Percentiles rank a stretch among this genome's conserved stretches.
Conservation (phyloP, 2,888 invertebrate species). For the Philonicus albiceps region DNA sequence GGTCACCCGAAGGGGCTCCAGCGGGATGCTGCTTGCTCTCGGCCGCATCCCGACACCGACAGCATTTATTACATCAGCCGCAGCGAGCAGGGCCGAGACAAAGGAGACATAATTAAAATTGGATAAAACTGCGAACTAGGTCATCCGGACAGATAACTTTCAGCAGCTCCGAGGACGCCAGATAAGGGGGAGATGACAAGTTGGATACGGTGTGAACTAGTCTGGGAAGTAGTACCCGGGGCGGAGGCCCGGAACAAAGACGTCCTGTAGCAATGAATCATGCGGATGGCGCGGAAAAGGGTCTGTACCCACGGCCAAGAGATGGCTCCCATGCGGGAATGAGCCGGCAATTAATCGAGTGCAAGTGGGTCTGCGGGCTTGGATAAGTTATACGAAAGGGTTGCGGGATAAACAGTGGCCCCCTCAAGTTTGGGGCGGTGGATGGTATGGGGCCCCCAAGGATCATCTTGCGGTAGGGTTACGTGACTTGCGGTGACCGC, state of each 20-base stretch:
- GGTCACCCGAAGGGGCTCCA: not conserved
- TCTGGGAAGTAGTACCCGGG: not conserved
- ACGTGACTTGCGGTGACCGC: not conserved
- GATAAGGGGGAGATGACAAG: conserved; percentile 32
- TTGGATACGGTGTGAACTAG: conserved; percentile 30
- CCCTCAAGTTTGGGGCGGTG: not conserved
- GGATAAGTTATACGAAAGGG: conserved; percentile 6
- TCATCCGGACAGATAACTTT: conserved; percentile 38
- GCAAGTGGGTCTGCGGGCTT: not conserved
- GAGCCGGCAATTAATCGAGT: conserved; percentile 25
- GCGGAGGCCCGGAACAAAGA: not conserved
- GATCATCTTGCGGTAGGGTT: not conserved
- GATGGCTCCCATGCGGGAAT: not conserved
- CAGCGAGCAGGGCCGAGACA: conserved; percentile 4
- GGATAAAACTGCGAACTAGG: conserved; percentile 38
- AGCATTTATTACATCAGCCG: conserved; percentile 23
- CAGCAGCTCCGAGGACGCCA: not conserved
- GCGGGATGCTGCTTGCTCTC: not conserved
- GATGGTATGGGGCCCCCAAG: not conserved
- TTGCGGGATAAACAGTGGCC: not conserved
- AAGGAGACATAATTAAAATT: conserved; percentile 40
- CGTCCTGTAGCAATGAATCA: not conserved
- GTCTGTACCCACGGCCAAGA: not conserved
- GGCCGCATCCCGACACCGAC: not conserved
- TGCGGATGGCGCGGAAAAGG: not conserved